These are phyloP conservation scores for Pocillopora damicornis DNA, from an alignment of 64 coral and sea anemone genomes.

Conservation along the genomic window DNA sequence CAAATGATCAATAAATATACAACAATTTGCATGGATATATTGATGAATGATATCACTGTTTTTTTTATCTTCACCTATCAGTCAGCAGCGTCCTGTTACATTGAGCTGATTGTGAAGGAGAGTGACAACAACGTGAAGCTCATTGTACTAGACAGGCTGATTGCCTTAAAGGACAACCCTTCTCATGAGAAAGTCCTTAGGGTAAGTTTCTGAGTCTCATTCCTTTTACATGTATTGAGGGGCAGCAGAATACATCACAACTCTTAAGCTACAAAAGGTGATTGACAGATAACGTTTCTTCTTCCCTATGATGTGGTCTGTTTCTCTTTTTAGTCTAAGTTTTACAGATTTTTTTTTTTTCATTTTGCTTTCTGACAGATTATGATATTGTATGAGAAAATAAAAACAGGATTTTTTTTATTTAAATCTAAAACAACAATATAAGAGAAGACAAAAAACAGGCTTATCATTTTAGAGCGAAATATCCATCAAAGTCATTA, in stretches of 20 bases:
- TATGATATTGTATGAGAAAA: not conserved
- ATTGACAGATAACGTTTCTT: not conserved
- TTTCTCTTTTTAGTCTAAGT: no score
- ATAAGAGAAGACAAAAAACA: no score
- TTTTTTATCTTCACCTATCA: constrained; percentile 27
- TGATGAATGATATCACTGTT: not conserved
- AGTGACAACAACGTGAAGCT: constrained; percentile 99
- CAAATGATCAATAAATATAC: no score
- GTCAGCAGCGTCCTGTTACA: constrained; percentile 97
- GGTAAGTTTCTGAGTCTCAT: constrained; percentile 10
- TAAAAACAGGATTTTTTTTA: no score
- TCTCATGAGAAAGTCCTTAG: constrained; percentile 92
- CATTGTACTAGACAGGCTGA: constrained; percentile 90
- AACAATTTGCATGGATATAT: not conserved
- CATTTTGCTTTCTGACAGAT: not conserved
- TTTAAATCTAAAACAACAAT: no score
- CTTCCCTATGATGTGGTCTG: no score
- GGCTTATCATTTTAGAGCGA: no score
- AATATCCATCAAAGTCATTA: not conserved
- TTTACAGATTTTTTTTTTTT: no score
- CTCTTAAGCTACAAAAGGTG: no score
- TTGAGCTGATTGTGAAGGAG: constrained; percentile 99
- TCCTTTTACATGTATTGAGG: not conserved
- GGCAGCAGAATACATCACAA: not conserved
- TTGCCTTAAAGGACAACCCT: constrained; percentile 90